Evolutionary conservation across 2,113 vertebrate genomes (phyloP), one percentile per base, ranked within the genome.

Genomic region (Pyrgilauda ruficollis): DNA sequence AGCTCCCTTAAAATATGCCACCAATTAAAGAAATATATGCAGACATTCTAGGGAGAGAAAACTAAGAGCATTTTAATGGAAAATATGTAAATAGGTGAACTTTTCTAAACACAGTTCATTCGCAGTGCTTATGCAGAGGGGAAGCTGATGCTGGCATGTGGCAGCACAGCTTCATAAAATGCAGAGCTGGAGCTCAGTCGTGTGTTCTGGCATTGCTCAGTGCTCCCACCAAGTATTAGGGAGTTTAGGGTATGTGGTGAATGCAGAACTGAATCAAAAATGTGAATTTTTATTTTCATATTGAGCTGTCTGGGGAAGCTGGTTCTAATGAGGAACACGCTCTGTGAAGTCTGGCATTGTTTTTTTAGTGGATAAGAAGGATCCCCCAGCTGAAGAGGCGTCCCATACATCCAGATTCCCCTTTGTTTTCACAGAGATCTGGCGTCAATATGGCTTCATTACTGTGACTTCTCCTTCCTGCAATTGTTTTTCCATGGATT

Each of bases 401-500:
- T 49, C 53, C 33, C 75, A 15, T 2, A 30, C 5, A 47, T 63
- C 50, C 83, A 78, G 22, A 27, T 78, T 78, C 66, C 30, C 66
- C 23, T 79, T 78, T 88, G 63, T 92, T 93, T 84, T 66, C 46
- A 27, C n/a, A 72, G 61, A 49, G 84, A 93, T 41, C 73, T 93
- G 93, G 93, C 73, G 0, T 89, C 76, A 31, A 26, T 52, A 75
- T 10, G 22, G 35, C 73, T 80, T 84, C 43, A n/a, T 31, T 53
- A 74, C 78, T 88, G 33, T 0, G 27, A 74, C 83, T 78, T 95
- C 72, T 93, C 81, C 78, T 97, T 97, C 96, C 94, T 89, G 73
- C 84, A 84, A 96, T 97, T 97, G 95, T 97, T 97, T 95, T 92
- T 75, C 73, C 58, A 59, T 33, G 64, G 86, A 90, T 93, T 96